Evolutionary conservation across 2,797 vertebrate genomes (phyloP).

Genomic region (Myiotriccus ornatus): DNA sequence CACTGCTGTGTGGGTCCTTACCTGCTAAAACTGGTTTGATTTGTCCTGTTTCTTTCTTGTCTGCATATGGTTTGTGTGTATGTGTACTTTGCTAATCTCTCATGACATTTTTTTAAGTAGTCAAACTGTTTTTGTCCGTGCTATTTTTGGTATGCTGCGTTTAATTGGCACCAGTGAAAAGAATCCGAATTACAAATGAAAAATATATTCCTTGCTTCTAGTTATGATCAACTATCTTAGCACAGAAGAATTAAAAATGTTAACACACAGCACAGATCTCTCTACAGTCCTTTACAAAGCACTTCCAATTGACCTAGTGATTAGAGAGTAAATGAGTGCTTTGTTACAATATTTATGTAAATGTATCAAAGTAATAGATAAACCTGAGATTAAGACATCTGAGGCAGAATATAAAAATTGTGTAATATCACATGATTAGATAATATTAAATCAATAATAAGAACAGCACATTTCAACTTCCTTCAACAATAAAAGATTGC

Average conservation of each 20-base stretch:
- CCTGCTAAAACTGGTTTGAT: constrained; percentile 38
- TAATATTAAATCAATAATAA: neutral
- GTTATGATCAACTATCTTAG: neutral
- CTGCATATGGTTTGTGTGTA: constrained; percentile 21
- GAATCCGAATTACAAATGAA: neutral
- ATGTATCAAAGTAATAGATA: neutral
- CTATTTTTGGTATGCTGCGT: neutral
- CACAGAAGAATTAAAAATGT: neutral
- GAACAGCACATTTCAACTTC: neutral
- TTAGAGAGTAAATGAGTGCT: neutral
- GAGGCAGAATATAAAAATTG: neutral
- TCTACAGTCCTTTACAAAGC: neutral
- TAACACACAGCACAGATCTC: neutral
- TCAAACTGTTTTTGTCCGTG: neutral
- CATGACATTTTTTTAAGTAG: neutral
- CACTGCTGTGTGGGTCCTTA: constrained; percentile 35
- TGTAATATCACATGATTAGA: neutral
- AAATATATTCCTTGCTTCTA: neutral
- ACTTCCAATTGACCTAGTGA: neutral
- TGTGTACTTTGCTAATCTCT: neutral
- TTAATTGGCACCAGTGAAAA: neutral
- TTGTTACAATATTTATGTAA: neutral
- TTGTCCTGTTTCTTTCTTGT: constrained; percentile 37
- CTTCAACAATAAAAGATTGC: neutral
- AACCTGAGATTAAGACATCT: neutral